Evolutionary conservation across 2,888 invertebrate genomes (phyloP), one percentile per base, ranked within the genome.

Genomic region (Acanthacorydalis orientalis): DNA sequence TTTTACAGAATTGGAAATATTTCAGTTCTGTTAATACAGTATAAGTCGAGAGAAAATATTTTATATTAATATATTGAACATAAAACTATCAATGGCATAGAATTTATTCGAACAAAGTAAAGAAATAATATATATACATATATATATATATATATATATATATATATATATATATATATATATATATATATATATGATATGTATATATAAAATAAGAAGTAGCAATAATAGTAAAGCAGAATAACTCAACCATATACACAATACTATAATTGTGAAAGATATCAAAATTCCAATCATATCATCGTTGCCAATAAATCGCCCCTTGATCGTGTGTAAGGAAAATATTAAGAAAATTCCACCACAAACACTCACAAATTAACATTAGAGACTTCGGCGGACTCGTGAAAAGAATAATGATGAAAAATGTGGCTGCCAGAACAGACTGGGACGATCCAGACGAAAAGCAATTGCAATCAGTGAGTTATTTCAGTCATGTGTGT

Each of bases 141-240:
- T 23, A 23, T 23, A 23, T 23, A 23, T 11, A 43, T 43, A 43
- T 43, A 43, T 43, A 43, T 43, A 43, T 43, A 43, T 43, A 43
- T 14, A 43, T 43, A 43, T 43, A 43, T 43, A 43, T 43, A 43
- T 43, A 43, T 43, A 43, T 43, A 43, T 43, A 43, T 43, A 43
- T 43, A 43, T 43, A 43, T 43, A 43, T 43, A 43, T 43, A 43
- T 43, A 43, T 23, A 23, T 23, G 6, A 23, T 23, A 23, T 23
- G 23, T 23, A 23, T 23, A 6, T 23, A 23, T 23, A 23, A 23
- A 23, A 43, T 43, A 43, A 23, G 23, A 23, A 23, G 23, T 23
- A 23, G 23, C 23, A 23, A 23, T 23, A 23, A 23, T 23, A 23
- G 23, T 23, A 23, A 23, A 23, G 23, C 2, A 23, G 23, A 23